Evolutionary conservation across 2,797 vertebrate genomes (phyloP), one percentile per base, ranked within the genome.

Genomic region (Platyrinchus mystaceus): DNA sequence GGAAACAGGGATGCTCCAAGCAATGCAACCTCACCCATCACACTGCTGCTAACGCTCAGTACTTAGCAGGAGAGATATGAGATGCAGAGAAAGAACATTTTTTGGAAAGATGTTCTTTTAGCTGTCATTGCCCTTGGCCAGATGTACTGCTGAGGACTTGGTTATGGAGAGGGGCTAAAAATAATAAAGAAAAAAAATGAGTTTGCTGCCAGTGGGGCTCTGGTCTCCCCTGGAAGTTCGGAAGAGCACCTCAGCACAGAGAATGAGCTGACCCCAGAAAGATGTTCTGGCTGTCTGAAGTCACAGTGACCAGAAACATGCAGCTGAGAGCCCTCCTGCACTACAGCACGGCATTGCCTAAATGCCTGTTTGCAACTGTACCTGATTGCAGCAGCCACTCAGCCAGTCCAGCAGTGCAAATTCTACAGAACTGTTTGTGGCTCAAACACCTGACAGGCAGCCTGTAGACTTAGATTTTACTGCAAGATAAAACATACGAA

Each of bases 271-370:
- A 66, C 23, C 22, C 32, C 58, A 60, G 41, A 68, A 75, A 32
- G 76, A 34, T 32, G 28, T n/a, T 50, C 39, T 50, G n/a, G 58
- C 36, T 71, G 16, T 30, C 44, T 49, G 85, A 71, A 78, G 36
- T 83, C 46, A 64, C 15, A 59, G 76, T 27, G 28, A 55, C 14
- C 75, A 64, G 43, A 71, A 91, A 17, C 11, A 53, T 0, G 4
- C 21, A 58, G 76, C 43, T 32, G 58, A 79, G 37, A 69, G 47
- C 59, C 18, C 62, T 44, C 69, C 64, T 18, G 59, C 27, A 14
- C 39, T 27, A n/a, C 0, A 3, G 36, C 28, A 6, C 0, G 0
- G 64, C 36, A 21, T 20, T 56, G 79, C 76, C 47, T 66, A 69
- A 49, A 62, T 19, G 41, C 28, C 34, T 49, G n/a, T 37, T 67